Evolutionary conservation across 2,113 vertebrate species (phyloP).

Genomic region (Australoheros scitulus): DNA sequence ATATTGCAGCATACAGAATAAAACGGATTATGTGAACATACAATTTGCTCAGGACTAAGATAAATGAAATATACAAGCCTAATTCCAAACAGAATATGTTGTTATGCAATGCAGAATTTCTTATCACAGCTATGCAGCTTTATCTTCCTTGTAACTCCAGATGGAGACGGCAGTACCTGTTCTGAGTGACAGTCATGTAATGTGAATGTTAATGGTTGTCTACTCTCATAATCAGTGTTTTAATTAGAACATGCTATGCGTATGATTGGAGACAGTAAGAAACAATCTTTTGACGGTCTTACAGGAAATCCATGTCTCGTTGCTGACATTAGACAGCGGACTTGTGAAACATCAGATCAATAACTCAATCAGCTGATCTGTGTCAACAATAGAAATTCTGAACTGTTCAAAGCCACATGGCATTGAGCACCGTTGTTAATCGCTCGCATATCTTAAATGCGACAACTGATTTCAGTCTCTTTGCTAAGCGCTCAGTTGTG

Average conservation of each 20-base stretch:
- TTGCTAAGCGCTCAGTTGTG: not conserved
- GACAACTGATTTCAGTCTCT: not conserved
- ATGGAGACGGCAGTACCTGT: slow-evolving; percentile 45
- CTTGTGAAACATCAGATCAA: not conserved
- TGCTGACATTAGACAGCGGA: not conserved
- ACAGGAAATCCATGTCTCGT: not conserved
- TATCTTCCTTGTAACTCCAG: slow-evolving; percentile 34
- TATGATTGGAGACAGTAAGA: slow-evolving; percentile 2
- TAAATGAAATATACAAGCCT: not conserved
- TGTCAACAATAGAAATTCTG: not conserved
- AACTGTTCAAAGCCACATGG: not conserved
- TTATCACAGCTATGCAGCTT: slow-evolving; percentile 24
- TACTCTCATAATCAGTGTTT: slow-evolving; percentile 34
- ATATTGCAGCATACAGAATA: slow-evolving; percentile 1
- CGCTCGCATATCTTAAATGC: not conserved
- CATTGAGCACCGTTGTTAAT: not conserved
- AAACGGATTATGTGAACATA: not conserved
- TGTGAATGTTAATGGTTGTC: not conserved
- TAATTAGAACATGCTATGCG: slow-evolving; percentile 34
- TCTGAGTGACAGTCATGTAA: slow-evolving; percentile 30
- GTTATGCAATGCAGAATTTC: not conserved
- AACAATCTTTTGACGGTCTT: not conserved
- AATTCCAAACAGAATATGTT: not conserved
- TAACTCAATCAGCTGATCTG: not conserved
- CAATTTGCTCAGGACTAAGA: not conserved